These are phyloP conservation scores for Clarias platycephalus DNA, from an alignment of 2,797 vertebrate species.

Conservation along the genomic window DNA sequence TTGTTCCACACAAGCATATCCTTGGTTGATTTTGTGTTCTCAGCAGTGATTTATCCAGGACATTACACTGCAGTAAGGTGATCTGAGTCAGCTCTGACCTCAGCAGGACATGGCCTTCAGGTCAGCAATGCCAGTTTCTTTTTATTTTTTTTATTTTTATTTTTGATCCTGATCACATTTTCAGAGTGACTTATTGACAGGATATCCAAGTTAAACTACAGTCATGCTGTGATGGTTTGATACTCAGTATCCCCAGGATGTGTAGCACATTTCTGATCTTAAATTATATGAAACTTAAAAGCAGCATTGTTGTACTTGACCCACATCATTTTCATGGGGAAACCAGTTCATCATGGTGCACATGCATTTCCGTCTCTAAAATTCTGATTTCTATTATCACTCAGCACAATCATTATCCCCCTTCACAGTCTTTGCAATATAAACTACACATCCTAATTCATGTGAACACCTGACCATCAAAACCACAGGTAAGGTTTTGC, in stretches of 20 bases:
- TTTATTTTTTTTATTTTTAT: no score
- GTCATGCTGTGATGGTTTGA: not conserved
- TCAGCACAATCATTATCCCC: not conserved
- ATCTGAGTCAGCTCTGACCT: slow-evolving; percentile 38
- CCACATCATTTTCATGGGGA: not conserved
- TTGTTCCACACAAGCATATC: not conserved
- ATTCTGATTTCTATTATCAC: not conserved
- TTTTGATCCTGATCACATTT: not conserved
- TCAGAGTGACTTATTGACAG: not conserved
- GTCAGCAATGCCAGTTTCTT: not conserved
- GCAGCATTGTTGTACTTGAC: not conserved
- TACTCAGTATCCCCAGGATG: not conserved
- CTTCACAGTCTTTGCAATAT: not conserved
- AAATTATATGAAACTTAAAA: not conserved
- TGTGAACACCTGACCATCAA: not conserved
- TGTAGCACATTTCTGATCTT: not conserved
- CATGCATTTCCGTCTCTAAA: not conserved
- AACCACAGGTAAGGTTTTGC: not conserved
- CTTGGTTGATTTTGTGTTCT: slow-evolving; percentile 1
- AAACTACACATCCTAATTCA: not conserved
- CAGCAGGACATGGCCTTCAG: not conserved
- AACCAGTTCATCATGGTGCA: not conserved
- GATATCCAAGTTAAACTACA: not conserved
- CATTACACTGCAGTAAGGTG: slow-evolving; percentile 13
- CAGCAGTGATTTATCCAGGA: slow-evolving; percentile 18